Conservation (phyloP, 1,140 invertebrate species). For the Diachasmimorpha longicaudata region DNA sequence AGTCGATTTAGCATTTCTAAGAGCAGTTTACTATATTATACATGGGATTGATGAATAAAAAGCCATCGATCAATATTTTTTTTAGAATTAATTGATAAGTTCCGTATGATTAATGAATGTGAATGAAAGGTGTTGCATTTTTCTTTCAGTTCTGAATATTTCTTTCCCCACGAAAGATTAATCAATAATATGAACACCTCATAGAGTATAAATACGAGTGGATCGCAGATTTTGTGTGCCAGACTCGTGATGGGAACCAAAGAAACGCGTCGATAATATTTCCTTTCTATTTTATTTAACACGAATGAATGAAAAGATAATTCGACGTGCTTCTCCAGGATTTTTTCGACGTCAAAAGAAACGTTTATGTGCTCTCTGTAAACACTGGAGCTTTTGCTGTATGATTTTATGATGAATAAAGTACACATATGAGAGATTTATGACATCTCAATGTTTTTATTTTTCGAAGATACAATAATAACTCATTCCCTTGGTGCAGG, state of each 20-base stretch:
- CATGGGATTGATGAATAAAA: background rate
- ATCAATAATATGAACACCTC: background rate
- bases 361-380: conserved; percentile 11
- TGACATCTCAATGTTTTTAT: background rate
- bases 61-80: background rate
- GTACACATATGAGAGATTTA: conserved; percentile 1
- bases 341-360: background rate
- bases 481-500: background rate
- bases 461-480: background rate
- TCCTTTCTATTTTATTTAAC: background rate
- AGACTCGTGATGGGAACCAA: background rate
- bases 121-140: background rate
- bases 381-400: conserved; percentile 14
- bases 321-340: background rate
- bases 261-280: background rate
- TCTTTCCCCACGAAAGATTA: background rate
- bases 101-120: background rate
- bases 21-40: background rate
- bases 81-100: background rate
- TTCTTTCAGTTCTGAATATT: background rate
- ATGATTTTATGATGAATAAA: conserved; percentile 12
- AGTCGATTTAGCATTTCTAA: background rate
- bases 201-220: background rate
- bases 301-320: background rate
- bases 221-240: background rate